Conservation (phyloP, 64 coral and sea anemone species). For the Pocillopora verrucosa region DNA sequence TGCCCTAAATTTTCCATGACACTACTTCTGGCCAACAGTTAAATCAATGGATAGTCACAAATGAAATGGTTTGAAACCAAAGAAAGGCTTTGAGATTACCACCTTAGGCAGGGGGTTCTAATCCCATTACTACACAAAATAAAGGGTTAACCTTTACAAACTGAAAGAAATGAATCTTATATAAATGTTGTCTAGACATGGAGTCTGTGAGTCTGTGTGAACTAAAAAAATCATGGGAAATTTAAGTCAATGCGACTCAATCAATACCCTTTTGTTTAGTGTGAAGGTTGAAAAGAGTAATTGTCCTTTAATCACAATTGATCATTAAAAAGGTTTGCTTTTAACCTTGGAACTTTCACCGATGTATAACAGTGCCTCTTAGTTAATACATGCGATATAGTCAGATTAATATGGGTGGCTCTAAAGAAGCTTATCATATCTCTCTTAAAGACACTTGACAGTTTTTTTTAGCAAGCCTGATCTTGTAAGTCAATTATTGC, state of each 20-base stretch:
- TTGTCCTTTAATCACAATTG: too few relatives aligned
- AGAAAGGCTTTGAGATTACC: not conserved
- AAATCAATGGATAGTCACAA: too few relatives aligned
- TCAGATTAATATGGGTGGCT: not conserved
- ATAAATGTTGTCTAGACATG: not conserved
- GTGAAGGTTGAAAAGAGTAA: too few relatives aligned
- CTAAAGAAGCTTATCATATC: not conserved
- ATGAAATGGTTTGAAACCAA: not conserved
- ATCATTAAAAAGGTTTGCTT: not conserved
- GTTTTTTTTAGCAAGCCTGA: slow-evolving; percentile 3
- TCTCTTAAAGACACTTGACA: slow-evolving; percentile 8
- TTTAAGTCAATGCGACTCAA: too few relatives aligned
- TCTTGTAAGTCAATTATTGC: not conserved
- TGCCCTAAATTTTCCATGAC: too few relatives aligned
- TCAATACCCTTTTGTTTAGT: too few relatives aligned
- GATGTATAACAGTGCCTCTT: not conserved
- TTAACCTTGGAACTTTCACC: slow-evolving; percentile 1
- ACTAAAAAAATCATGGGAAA: too few relatives aligned
- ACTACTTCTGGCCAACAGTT: too few relatives aligned
- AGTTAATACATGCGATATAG: not conserved
- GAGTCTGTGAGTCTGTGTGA: too few relatives aligned
- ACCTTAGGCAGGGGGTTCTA: not conserved
- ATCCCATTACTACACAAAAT: not conserved
- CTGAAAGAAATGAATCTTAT: not conserved
- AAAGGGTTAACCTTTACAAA: not conserved